phyloP scores from a whole-genome alignment of 2,888 invertebrate species.

The Argyresthia goedartella region DNA sequence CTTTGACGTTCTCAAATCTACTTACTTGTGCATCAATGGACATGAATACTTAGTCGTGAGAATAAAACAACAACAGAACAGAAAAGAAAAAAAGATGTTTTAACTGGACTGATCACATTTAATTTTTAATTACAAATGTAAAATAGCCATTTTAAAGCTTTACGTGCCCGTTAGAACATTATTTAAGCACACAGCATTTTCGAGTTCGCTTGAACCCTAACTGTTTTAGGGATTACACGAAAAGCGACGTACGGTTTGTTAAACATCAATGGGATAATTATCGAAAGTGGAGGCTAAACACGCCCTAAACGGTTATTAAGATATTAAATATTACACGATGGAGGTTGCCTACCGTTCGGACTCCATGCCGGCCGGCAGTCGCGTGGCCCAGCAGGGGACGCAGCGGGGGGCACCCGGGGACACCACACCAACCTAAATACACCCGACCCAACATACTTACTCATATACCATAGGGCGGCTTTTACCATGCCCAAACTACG shows the following conservation, averaged over 20 bases:
- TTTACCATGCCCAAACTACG: background rate
- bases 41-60: too few relatives aligned
- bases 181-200: background rate
- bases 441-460: background rate
- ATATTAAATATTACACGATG: slow-evolving; percentile 54
- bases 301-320: slow-evolving; percentile 61
- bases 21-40: too few relatives aligned
- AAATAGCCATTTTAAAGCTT: background rate
- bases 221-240: slow-evolving; percentile 7
- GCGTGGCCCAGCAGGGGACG: slow-evolving; percentile 29
- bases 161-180: background rate
- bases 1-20: background rate
- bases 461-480: background rate
- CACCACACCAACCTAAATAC: background rate
- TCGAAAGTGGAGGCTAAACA: slow-evolving; percentile 44
- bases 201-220: background rate
- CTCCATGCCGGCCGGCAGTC: slow-evolving; percentile 10
- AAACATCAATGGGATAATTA: slow-evolving; percentile 43
- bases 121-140: too few relatives aligned
- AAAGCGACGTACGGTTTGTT: slow-evolving; percentile 15
- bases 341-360: slow-evolving; percentile 15
- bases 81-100: too few relatives aligned
- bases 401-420: slow-evolving; percentile 35
- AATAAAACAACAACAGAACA: too few relatives aligned
- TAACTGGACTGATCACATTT: too few relatives aligned